Evolutionary conservation across 2,113 vertebrate species (phyloP).

Genomic region (Thomomys bottae): DNA sequence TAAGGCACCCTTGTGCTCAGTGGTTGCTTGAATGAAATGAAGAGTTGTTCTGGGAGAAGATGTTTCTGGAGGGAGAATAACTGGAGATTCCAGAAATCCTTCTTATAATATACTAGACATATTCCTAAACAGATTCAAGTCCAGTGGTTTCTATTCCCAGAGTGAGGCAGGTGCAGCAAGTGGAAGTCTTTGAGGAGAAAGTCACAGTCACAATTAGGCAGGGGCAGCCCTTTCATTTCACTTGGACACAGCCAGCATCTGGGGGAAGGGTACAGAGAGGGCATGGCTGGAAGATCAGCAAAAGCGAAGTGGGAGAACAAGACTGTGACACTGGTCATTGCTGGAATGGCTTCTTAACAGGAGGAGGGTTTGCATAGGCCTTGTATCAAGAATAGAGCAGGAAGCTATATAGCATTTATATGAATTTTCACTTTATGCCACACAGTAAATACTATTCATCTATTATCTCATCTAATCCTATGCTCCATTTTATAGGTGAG

Average conservation of each 20-base stretch:
- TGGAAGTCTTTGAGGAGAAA: neutral
- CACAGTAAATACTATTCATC: neutral
- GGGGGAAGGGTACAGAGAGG: neutral
- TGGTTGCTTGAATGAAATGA: neutral
- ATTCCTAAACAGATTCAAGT: neutral
- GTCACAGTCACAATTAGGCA: neutral
- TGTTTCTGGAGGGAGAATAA: neutral
- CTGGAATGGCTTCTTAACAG: neutral
- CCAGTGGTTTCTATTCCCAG: neutral
- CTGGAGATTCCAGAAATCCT: neutral
- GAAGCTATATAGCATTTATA: neutral
- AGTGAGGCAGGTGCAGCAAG: neutral
- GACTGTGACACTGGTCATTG: too few relatives aligned
- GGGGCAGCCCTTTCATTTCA: neutral
- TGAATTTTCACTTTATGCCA: neutral
- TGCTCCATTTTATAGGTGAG: neutral
- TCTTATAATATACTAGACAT: neutral
- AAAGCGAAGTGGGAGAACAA: neutral
- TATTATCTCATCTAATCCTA: constrained; percentile 16
- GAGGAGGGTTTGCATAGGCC: neutral
- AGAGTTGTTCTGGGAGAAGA: neutral
- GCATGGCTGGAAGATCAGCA: neutral
- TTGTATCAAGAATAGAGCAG: neutral
- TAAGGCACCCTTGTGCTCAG: accelerated
- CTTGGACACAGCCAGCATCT: neutral